phyloP scores from a whole-genome alignment of 1,140 invertebrate genomes.

The Eurosta solidaginis region DNA sequence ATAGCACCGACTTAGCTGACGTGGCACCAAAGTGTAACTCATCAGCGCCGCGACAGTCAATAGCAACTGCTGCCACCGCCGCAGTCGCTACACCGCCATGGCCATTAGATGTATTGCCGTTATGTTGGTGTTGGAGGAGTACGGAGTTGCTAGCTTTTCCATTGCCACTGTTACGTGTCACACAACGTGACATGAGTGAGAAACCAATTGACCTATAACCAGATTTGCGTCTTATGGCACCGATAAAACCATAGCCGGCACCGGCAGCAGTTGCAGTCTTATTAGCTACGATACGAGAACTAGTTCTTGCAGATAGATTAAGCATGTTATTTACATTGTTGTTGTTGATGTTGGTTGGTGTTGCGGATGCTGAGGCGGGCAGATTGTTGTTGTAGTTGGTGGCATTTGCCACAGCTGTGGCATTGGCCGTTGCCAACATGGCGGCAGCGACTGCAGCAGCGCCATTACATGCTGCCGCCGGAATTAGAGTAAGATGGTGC shows the following conservation, averaged over 20 bases:
- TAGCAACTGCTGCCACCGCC: conserved; percentile 1
- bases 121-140: conserved; percentile 3
- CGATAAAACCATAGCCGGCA: conserved; percentile 33
- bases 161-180: neutral
- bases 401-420: conserved; percentile 44
- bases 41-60: neutral
- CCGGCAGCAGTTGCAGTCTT: conserved; percentile 40
- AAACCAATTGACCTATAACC: conserved; percentile 11
- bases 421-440: conserved; percentile 50
- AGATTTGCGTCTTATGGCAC: conserved; percentile 17
- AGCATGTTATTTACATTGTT: conserved; percentile 48
- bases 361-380: conserved; percentile 51
- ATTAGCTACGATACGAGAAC: conserved; percentile 20
- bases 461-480: conserved; percentile 46
- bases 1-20: neutral
- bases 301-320: conserved; percentile 58
- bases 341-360: too few relatives aligned
- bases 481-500: conserved; percentile 46
- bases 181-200: neutral
- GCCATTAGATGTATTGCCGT: neutral
- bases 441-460: conserved; percentile 47
- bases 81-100: neutral
- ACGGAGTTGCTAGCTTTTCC: neutral
- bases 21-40: conserved; percentile 14
- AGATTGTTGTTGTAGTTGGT: neutral